These are phyloP conservation scores for Nasua narica DNA, from an alignment of 2,797 vertebrate species.

Conservation along the genomic window DNA sequence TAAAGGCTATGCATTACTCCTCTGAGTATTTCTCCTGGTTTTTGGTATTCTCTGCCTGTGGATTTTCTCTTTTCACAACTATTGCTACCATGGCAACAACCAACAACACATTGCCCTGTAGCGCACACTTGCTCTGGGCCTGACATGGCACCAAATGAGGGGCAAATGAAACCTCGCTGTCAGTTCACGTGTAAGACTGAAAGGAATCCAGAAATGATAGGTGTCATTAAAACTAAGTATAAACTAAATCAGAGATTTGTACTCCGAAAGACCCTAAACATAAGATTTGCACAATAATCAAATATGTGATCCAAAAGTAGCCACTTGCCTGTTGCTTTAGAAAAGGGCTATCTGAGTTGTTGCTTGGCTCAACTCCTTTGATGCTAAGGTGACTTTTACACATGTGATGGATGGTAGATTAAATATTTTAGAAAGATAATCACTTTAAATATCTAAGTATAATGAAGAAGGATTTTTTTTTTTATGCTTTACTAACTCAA, in stretches of 20 bases:
- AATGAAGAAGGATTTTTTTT: background rate
- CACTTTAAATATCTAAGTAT: background rate
- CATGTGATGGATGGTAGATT: background rate
- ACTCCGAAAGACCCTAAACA: background rate
- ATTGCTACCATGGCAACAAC: constrained; percentile 11
- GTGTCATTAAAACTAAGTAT: background rate
- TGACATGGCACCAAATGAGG: background rate
- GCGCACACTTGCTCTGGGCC: background rate
- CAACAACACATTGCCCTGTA: background rate
- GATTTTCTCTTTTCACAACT: background rate
- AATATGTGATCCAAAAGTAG: background rate
- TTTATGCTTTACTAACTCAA: background rate
- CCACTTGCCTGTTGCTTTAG: background rate
- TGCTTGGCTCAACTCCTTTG: background rate
- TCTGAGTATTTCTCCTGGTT: background rate
- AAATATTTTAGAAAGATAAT: background rate
- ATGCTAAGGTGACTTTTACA: background rate
- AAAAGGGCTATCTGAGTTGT: background rate
- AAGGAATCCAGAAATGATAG: background rate
- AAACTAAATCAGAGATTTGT: background rate
- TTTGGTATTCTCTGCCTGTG: background rate
- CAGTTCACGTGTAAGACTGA: background rate
- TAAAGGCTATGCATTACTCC: background rate
- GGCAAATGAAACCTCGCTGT: constrained; percentile 1
- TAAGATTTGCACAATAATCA: background rate